Evolutionary conservation across 92 coral and sea anemone species (phyloP).

Genomic region (Phenganax stokvisi): DNA sequence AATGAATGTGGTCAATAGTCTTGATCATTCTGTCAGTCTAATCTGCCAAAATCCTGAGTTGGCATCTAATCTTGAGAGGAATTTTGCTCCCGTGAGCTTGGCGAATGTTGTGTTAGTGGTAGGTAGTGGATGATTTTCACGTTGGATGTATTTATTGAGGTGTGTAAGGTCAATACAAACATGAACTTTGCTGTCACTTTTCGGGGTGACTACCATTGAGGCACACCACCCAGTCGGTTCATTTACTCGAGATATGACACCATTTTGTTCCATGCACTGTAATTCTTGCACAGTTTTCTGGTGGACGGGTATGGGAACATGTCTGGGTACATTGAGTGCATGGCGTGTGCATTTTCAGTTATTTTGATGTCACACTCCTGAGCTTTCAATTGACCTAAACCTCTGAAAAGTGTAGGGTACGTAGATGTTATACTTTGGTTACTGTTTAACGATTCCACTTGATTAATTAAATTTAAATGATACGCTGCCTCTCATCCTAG

Average conservation of each 20-base stretch:
- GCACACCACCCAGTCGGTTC: conserved; percentile 21
- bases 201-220: too few species aligned
- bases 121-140: conserved; percentile 67
- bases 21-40: conserved; percentile 49
- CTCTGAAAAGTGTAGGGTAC: too few species aligned
- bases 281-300: not conserved
- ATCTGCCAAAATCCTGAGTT: conserved; percentile 68
- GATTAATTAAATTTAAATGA: too few species aligned
- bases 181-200: too few species aligned
- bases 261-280: not conserved
- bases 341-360: conserved; percentile 19
- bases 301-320: too few species aligned
- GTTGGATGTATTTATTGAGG: conserved; percentile 53
- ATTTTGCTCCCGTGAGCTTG: conserved; percentile 62
- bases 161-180: conserved; percentile 57
- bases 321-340: conserved; percentile 40
- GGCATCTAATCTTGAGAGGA: conserved; percentile 57
- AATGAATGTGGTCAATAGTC: conserved; percentile 54
- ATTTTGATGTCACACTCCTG: not conserved
- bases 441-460: too few species aligned
- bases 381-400: too few species aligned
- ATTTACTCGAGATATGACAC: not conserved
- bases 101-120: conserved; percentile 60
- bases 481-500: too few species aligned
- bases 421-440: too few species aligned